Percentiles rank a stretch among this genome's conserved stretches.
These are phyloP conservation scores for Donacobius atricapilla DNA, from an alignment of 2,113 vertebrate genomes.

Conservation along the genomic window DNA sequence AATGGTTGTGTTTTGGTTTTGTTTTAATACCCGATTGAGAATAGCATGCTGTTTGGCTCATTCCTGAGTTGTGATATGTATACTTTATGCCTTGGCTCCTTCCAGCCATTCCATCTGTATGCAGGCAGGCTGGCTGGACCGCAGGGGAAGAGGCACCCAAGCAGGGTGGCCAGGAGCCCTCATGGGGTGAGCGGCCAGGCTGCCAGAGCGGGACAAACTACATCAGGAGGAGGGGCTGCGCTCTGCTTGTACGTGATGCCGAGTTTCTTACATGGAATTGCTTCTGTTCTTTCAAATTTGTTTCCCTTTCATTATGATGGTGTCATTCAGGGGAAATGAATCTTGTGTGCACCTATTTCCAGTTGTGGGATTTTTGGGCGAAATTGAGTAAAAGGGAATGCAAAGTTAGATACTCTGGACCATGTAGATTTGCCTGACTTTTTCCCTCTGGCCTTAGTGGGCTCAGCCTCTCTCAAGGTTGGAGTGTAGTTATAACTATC, in stretches of 20 bases:
- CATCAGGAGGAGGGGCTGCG: background rate
- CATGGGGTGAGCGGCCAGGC: background rate
- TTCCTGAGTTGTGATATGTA: background rate
- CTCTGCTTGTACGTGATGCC: fast-evolving
- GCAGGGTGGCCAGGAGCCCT: background rate
- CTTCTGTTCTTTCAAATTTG: background rate
- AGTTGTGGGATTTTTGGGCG: background rate
- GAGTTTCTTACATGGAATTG: background rate
- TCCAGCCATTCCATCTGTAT: fast-evolving
- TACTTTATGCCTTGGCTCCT: background rate
- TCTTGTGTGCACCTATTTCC: background rate
- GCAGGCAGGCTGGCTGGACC: background rate
- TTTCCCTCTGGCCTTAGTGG: background rate
- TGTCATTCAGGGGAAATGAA: background rate
- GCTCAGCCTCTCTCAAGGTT: background rate
- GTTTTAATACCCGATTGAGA: background rate
- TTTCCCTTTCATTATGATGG: background rate
- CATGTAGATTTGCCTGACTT: background rate
- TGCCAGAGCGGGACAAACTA: no score
- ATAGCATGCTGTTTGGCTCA: background rate
- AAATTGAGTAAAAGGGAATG: background rate
- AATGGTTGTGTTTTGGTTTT: background rate
- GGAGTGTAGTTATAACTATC: background rate
- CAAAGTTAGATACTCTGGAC: background rate
- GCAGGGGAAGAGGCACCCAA: fast-evolving